Conservation (phyloP, 2,113 vertebrate species). For the Gallinago media region DNA sequence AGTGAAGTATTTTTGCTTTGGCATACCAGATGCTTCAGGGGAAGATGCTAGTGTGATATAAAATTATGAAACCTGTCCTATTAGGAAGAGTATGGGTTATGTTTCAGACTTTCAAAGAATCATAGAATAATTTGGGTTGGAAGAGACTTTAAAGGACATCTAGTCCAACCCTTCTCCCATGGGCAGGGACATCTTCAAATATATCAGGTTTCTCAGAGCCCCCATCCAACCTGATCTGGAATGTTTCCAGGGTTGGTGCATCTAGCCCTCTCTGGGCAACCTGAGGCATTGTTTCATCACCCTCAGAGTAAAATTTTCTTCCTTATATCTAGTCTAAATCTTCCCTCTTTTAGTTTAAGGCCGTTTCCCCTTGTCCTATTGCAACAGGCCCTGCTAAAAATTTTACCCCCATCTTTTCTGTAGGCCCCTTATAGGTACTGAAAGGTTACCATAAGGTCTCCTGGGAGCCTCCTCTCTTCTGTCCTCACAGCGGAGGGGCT, state of each 20-base stretch:
- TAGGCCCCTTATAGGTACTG: neutral
- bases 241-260: neutral
- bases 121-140: neutral
- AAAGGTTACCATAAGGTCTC: neutral
- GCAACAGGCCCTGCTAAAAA: neutral
- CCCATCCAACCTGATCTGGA: neutral
- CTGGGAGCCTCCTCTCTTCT: neutral
- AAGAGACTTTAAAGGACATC: neutral
- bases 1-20: neutral
- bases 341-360: neutral
- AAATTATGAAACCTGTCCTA: neutral
- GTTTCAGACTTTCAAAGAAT: neutral
- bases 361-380: no score
- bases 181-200: neutral
- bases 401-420: neutral
- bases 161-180: neutral
- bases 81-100: neutral
- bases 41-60: neutral
- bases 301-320: neutral
- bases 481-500: neutral
- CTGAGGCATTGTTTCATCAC: neutral
- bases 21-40: neutral
- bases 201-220: neutral
- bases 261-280: neutral
- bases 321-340: neutral